phyloP scores from a whole-genome alignment of 2,888 invertebrate genomes.

The Synanthedon myopaeformis region DNA sequence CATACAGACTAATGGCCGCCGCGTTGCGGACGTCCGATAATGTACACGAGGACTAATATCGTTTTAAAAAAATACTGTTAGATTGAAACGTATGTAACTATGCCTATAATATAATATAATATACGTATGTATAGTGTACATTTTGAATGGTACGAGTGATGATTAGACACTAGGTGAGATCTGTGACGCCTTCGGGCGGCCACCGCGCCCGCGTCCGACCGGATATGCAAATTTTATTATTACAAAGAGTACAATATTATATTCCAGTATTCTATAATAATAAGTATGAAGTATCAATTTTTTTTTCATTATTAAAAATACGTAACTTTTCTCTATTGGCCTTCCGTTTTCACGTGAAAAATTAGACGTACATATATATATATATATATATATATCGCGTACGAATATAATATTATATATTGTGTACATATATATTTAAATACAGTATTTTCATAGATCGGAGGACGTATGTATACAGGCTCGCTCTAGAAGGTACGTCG shows the following conservation, averaged over 20 bases:
- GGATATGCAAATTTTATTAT: slow-evolving; percentile 63
- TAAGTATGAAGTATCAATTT: slow-evolving; percentile 63
- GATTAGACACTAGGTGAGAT: slow-evolving; percentile 66
- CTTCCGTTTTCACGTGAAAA: slow-evolving; percentile 63
- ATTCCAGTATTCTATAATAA: slow-evolving; percentile 17
- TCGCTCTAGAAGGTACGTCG: slow-evolving; percentile 69
- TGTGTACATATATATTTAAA: slow-evolving; percentile 64
- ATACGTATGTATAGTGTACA: slow-evolving; percentile 59
- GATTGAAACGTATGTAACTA: slow-evolving; percentile 65
- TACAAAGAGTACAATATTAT: slow-evolving; percentile 39
- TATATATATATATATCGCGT: slow-evolving; percentile 54
- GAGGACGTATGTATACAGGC: slow-evolving; percentile 70
- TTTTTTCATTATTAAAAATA: slow-evolving; percentile 66
- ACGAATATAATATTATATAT: slow-evolving; percentile 47
- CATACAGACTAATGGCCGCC: slow-evolving; percentile 57
- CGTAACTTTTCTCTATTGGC: slow-evolving; percentile 67
- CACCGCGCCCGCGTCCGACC: slow-evolving; percentile 40
- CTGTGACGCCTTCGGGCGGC: slow-evolving; percentile 62
- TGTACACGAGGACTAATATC: slow-evolving; percentile 70
- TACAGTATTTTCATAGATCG: slow-evolving; percentile 64
- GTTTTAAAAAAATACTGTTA: slow-evolving; percentile 72
- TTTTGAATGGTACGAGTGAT: slow-evolving; percentile 55
- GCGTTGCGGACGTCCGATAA: slow-evolving; percentile 48
- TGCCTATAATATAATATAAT: slow-evolving; percentile 60
- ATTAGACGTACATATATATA: slow-evolving; percentile 61